Percentiles rank a stretch among this genome's conserved stretches.
phyloP scores from a whole-genome alignment of 2,113 vertebrate species.

The Eonycteris spelaea region DNA sequence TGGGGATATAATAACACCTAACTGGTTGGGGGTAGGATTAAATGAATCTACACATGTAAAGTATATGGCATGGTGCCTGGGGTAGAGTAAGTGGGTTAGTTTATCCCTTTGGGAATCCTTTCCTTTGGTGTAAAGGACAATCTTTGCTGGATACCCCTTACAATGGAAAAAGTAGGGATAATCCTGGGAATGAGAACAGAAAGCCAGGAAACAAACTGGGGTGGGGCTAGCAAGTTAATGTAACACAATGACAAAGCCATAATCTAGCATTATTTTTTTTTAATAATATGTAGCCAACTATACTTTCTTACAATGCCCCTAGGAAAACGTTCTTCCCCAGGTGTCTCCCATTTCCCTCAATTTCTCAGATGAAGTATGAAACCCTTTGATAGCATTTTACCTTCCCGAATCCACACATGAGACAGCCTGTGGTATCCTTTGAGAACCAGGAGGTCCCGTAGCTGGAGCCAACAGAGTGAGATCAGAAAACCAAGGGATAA shows the following conservation, averaged over 20 bases:
- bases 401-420: not conserved
- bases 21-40: not conserved
- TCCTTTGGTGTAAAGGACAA: not conserved
- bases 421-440: not conserved
- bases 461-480: not conserved
- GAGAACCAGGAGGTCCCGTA: not conserved
- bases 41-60: not conserved
- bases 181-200: not conserved
- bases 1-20: not conserved
- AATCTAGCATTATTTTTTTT: not conserved
- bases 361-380: not conserved
- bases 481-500: not conserved
- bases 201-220: not conserved
- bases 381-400: not conserved
- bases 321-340: not conserved
- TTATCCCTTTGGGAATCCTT: not conserved
- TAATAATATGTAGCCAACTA: not conserved
- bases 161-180: not conserved
- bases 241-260: not conserved
- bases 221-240: not conserved
- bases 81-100: not conserved
- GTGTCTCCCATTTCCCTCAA: not conserved
- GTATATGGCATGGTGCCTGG: not conserved
- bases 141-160: not conserved
- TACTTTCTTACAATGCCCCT: not conserved